Evolutionary conservation across 2,113 vertebrate species (phyloP).

Genomic region (Otolemur garnettii): DNA sequence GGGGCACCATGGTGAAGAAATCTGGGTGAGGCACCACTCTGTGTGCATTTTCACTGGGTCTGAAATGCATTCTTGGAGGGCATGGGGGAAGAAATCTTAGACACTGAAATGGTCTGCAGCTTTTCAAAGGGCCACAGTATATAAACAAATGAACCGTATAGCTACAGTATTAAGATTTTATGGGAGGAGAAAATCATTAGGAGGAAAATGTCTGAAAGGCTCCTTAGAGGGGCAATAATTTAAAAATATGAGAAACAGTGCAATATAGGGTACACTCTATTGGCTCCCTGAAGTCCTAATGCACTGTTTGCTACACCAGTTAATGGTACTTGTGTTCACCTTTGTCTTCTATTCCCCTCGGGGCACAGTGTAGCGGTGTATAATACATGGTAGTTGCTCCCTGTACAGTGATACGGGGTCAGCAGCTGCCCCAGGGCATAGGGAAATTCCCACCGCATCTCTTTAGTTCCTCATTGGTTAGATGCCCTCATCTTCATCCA

Average conservation of each 20-base stretch:
- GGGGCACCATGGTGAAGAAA: background rate
- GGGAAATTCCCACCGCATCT: background rate
- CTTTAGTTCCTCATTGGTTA: background rate
- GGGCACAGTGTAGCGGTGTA: background rate
- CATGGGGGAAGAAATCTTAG: background rate
- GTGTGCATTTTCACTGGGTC: background rate
- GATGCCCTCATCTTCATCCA: background rate
- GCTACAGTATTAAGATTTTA: background rate
- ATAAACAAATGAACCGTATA: background rate
- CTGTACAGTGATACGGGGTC: background rate
- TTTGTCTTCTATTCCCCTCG: background rate
- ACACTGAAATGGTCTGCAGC: background rate
- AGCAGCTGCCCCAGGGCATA: background rate
- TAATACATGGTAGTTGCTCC: background rate
- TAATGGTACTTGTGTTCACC: background rate
- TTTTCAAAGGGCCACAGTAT: background rate
- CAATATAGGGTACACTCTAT: background rate
- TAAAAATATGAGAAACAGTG: background rate
- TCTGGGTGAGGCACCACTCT: background rate
- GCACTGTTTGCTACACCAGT: background rate
- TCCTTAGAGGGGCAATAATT: background rate
- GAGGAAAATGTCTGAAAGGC: background rate
- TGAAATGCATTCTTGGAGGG: background rate
- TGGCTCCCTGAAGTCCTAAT: background rate
- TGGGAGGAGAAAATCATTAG: background rate